These are phyloP conservation scores for Herpetotheres cachinnans DNA, from an alignment of 2,113 vertebrate species.

Conservation along the genomic window DNA sequence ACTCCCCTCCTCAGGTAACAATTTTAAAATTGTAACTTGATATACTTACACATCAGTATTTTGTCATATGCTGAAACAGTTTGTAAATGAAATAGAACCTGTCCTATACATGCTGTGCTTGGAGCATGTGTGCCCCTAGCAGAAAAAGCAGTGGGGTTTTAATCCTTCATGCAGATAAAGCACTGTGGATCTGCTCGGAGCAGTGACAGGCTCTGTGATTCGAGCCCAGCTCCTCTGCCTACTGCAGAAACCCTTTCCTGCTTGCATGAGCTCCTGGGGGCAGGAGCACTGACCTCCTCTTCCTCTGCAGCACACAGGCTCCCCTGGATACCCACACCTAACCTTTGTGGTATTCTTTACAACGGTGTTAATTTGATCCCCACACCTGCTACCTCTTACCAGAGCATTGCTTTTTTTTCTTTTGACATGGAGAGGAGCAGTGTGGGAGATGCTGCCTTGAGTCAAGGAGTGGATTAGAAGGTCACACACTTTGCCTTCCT, in stretches of 20 bases:
- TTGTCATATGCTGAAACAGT: background rate
- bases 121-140: background rate
- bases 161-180: background rate
- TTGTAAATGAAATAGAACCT: background rate
- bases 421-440: background rate
- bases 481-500: background rate
- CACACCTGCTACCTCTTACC: background rate
- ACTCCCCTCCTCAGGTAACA: background rate
- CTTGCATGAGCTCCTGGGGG: fast-evolving
- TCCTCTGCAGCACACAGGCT: background rate
- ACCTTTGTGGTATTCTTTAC: background rate
- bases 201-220: background rate
- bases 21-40: background rate
- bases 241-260: background rate
- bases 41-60: background rate
- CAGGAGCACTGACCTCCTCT: background rate
- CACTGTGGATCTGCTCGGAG: background rate
- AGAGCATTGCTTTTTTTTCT: background rate
- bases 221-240: background rate
- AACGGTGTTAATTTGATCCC: background rate
- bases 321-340: background rate
- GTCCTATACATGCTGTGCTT: background rate
- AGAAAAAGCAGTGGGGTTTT: background rate
- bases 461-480: background rate
- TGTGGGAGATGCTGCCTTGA: background rate